phyloP scores from a whole-genome alignment of 2,797 vertebrate species.

The Mormyrops attenuatus region DNA sequence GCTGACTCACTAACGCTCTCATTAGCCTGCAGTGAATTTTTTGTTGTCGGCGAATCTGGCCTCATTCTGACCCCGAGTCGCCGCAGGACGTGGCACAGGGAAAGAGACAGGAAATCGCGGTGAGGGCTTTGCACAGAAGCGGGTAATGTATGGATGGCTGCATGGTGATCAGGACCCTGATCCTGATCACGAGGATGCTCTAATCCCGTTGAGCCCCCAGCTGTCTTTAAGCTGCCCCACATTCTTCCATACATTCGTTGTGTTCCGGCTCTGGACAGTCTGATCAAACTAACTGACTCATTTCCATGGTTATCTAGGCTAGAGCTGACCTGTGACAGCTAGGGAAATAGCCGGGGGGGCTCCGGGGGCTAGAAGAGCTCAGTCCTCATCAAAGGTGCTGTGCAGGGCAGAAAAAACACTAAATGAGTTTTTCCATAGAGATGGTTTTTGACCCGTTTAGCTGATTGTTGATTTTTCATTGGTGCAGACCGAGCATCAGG shows the following conservation, averaged over 20 bases:
- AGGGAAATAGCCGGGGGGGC: neutral
- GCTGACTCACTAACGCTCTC: neutral
- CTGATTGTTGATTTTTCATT: neutral
- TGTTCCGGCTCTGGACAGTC: neutral
- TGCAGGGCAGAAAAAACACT: neutral
- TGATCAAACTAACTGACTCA: neutral
- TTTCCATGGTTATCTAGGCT: neutral
- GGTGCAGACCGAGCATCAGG: neutral
- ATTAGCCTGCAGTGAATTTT: neutral
- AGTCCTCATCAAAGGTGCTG: neutral
- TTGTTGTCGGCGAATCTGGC: neutral
- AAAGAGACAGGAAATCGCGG: neutral
- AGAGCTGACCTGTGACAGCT: neutral
- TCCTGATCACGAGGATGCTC: neutral
- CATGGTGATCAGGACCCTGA: neutral
- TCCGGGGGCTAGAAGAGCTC: neutral
- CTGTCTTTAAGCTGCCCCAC: neutral
- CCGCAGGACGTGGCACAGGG: neutral
- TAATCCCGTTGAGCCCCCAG: neutral
- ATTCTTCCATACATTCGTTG: neutral
- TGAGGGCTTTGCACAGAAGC: neutral
- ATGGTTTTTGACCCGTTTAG: neutral
- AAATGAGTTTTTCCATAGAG: neutral
- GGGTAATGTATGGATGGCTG: neutral
- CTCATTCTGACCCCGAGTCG: neutral